Evolutionary conservation across 1,140 invertebrate species (phyloP).

Genomic region (Hydropsyche tenuis): DNA sequence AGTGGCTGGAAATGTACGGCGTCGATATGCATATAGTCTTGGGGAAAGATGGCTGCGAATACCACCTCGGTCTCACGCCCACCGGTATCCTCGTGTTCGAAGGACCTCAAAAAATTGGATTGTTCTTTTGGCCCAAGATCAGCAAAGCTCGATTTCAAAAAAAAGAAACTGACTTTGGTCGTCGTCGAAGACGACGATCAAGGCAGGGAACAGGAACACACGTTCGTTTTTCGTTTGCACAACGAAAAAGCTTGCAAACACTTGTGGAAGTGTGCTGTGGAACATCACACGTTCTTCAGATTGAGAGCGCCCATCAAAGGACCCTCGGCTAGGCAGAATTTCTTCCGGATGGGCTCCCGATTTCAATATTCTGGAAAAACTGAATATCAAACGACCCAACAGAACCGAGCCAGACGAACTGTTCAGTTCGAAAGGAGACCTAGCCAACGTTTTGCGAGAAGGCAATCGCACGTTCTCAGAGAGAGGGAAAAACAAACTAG

Average conservation of each 20-base stretch:
- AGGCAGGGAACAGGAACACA: conserved; percentile 90
- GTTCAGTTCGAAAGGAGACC: conserved; percentile 95
- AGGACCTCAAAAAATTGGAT: conserved; percentile 92
- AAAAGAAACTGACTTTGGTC: conserved; percentile 90
- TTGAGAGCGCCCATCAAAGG: conserved; percentile 89
- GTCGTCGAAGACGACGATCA: conserved; percentile 97
- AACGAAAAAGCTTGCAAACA: conserved; percentile 99
- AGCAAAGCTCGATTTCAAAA: conserved; percentile 94
- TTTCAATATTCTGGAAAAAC: conserved; percentile 95
- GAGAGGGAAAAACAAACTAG: conserved; percentile 71
- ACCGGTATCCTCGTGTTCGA: conserved; percentile 97
- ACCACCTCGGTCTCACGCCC: conserved; percentile 95
- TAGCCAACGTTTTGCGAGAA: conserved; percentile 91
- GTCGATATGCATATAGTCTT: conserved; percentile 95
- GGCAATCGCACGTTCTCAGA: conserved; percentile 83
- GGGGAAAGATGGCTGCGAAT: conserved; percentile 95
- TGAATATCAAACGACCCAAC: conserved; percentile 93
- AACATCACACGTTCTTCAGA: conserved; percentile 98
- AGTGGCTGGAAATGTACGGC: conserved; percentile 97
- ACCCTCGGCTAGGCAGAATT: conserved; percentile 89
- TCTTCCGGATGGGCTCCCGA: conserved; percentile 95
- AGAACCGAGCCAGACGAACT: conserved; percentile 85
- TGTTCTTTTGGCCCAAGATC: conserved; percentile 99
- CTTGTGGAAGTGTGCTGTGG: conserved; percentile 99
- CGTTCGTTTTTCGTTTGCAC: conserved; percentile 86